phyloP scores from a whole-genome alignment of 2,113 vertebrate species.

The Platichthys flesus region DNA sequence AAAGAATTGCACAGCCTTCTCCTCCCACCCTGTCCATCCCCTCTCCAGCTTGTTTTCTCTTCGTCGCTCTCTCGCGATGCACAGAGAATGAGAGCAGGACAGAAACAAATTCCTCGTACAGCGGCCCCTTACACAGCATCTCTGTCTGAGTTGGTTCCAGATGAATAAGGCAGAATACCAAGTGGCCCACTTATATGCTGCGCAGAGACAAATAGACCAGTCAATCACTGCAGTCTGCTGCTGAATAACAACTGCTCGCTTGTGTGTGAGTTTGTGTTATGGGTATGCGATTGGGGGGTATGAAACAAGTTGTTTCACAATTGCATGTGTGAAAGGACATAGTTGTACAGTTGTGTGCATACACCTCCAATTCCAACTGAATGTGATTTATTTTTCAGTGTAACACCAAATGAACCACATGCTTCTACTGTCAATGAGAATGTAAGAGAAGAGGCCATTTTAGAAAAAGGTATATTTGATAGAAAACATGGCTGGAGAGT shows the following conservation, averaged over 20 bases:
- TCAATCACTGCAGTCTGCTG: slow-evolving; percentile 74
- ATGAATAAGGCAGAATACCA: slow-evolving; percentile 80
- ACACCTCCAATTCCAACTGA: not conserved
- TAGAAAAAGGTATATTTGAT: not conserved
- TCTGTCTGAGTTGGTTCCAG: slow-evolving; percentile 73
- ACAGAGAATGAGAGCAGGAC: slow-evolving; percentile 33
- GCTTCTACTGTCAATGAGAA: slow-evolving; percentile 21
- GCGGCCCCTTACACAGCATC: slow-evolving; percentile 69
- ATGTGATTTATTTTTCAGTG: slow-evolving; percentile 14
- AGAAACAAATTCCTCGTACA: slow-evolving; percentile 65
- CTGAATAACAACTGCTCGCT: slow-evolving; percentile 71
- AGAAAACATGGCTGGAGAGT: not conserved
- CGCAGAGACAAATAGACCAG: slow-evolving; percentile 78
- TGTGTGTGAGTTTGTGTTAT: not conserved
- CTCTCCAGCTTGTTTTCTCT: slow-evolving; percentile 23
- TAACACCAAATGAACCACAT: slow-evolving; percentile 2
- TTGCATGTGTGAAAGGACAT: slow-evolving; percentile 30
- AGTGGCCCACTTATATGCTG: slow-evolving; percentile 78
- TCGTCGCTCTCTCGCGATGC: slow-evolving; percentile 18
- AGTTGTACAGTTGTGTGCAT: slow-evolving; percentile 33
- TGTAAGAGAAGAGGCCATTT: not conserved
- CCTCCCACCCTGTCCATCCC: slow-evolving; percentile 28
- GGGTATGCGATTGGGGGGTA: not conserved
- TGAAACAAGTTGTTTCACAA: slow-evolving; percentile 25
- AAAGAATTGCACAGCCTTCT: slow-evolving; percentile 23